phyloP scores from a whole-genome alignment of 2,888 invertebrate species.

The Oeneis ivallda region DNA sequence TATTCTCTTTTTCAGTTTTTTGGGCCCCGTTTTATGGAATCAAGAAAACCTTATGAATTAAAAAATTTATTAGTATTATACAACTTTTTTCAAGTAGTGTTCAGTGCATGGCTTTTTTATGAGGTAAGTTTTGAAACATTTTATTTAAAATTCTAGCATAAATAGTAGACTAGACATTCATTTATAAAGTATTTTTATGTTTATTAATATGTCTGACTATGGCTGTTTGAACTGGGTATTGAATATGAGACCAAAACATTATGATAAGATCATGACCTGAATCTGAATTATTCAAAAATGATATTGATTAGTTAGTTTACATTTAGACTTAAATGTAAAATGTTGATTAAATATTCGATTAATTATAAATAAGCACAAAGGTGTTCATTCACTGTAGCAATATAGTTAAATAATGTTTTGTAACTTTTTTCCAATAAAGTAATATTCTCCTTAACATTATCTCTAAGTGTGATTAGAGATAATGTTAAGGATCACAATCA shows the following conservation, averaged over 20 bases:
- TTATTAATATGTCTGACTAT: background rate
- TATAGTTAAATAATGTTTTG: background rate
- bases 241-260: background rate
- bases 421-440: background rate
- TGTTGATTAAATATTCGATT: too few relatives aligned
- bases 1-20: conserved; percentile 81
- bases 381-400: too few relatives aligned
- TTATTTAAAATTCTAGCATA: background rate
- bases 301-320: background rate
- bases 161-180: background rate
- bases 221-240: background rate
- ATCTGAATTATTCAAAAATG: background rate
- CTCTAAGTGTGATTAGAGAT: too few relatives aligned
- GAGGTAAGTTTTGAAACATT: conserved; percentile 84
- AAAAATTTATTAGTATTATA: conserved; percentile 89
- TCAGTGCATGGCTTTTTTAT: conserved; percentile 94
- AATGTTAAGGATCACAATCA: too few relatives aligned
- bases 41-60: conserved; percentile 93
- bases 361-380: too few relatives aligned
- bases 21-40: conserved; percentile 95
- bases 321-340: too few relatives aligned
- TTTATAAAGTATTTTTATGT: background rate
- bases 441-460: too few relatives aligned
- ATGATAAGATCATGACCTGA: background rate
- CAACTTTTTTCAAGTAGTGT: conserved; percentile 93